A percentile compares a stretch with the other conserved stretches of the same genome.
These are phyloP conservation scores for Anabas testudineus DNA, from an alignment of 2,797 vertebrate species.

Conservation along the genomic window DNA sequence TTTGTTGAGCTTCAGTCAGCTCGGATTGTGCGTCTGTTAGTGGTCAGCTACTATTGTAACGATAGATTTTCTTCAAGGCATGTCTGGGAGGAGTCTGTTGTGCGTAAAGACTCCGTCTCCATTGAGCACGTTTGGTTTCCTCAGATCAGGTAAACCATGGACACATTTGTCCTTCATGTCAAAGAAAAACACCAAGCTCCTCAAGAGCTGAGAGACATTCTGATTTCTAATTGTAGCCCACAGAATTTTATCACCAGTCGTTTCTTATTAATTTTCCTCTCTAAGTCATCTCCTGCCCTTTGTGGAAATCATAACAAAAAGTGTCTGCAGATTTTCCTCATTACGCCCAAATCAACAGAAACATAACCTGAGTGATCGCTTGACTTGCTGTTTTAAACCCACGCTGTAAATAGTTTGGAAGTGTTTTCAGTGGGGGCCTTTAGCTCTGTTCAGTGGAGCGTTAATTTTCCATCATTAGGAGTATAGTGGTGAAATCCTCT, in stretches of 20 bases:
- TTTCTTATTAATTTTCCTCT: conserved; percentile 36
- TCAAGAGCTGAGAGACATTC: conserved; percentile 24
- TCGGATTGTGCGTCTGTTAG: conserved; percentile 52
- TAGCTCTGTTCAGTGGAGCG: conserved; percentile 70
- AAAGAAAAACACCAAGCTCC: conserved; percentile 10
- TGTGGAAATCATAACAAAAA: conserved; percentile 63
- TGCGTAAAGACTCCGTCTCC: conserved; percentile 46
- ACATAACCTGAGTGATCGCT: conserved; percentile 57
- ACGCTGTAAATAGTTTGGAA: conserved; percentile 66
- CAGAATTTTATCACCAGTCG: conserved; percentile 52
- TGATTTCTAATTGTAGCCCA: conserved; percentile 53
- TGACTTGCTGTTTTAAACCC: conserved; percentile 36
- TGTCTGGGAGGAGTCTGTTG: conserved; percentile 80
- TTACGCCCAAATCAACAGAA: conserved; percentile 65
- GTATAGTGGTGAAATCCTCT: conserved; percentile 62
- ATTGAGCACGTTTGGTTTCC: conserved; percentile 44
- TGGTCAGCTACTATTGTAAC: conserved; percentile 55
- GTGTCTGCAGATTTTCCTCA: conserved; percentile 61
- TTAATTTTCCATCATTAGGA: conserved; percentile 82
- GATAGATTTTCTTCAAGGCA: conserved; percentile 72
- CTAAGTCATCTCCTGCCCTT: conserved; percentile 39
- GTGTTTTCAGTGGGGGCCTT: conserved; percentile 66
- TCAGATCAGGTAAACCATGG: conserved; percentile 47
- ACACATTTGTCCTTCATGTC: conserved; percentile 28
- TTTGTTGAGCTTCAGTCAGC: conserved; percentile 39